A percentile compares a stretch with the other conserved stretches of the same genome.
Conservation (phyloP, 1,140 invertebrate species). For the Triops longicaudatus region DNA sequence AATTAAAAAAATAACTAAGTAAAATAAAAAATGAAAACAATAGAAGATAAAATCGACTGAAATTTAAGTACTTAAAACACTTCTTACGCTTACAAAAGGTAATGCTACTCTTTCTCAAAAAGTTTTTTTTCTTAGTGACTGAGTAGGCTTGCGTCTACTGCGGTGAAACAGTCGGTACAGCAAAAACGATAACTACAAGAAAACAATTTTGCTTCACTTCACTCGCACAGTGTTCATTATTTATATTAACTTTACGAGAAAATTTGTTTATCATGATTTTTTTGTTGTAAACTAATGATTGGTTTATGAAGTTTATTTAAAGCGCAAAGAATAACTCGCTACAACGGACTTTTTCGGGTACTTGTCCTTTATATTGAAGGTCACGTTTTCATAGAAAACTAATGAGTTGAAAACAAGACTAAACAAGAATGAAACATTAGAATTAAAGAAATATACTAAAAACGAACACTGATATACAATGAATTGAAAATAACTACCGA, state of each 20-base stretch:
- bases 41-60: not conserved
- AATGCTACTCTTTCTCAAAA: not conserved
- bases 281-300: not conserved
- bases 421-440: not conserved
- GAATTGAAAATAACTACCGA: no score
- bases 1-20: not conserved
- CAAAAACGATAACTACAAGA: no score
- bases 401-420: no score
- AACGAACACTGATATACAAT: no score
- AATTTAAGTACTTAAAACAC: not conserved
- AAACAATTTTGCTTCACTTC: no score
- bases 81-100: not conserved
- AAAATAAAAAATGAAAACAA: not conserved
- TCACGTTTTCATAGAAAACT: no score
- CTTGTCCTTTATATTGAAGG: not conserved
- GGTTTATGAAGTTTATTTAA: not conserved
- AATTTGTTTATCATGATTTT: no score
- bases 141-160: no score
- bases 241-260: not conserved
- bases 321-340: not conserved
- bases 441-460: not conserved
- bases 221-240: no score
- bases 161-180: no score
- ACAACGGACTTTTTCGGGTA: not conserved
- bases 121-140: no score